These are phyloP conservation scores for Zaprionus capensis DNA, from an alignment of 1,140 invertebrate species.

Conservation along the genomic window DNA sequence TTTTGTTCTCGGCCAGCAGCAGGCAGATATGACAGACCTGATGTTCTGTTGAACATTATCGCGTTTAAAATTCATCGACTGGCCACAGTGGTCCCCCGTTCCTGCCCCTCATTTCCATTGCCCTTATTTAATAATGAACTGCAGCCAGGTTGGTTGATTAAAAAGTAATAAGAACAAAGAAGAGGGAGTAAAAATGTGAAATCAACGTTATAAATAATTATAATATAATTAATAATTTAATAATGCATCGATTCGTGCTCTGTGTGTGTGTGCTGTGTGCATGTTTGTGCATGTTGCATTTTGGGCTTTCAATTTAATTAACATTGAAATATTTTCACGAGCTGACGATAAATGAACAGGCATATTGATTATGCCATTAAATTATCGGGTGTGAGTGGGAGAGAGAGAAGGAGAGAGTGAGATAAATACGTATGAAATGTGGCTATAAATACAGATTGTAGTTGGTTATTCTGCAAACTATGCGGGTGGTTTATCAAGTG, in stretches of 20 bases:
- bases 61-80: slow-evolving; percentile 68
- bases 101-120: slow-evolving; percentile 1
- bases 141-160: slow-evolving; percentile 62
- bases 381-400: neutral
- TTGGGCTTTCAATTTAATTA: slow-evolving; percentile 74
- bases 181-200: neutral
- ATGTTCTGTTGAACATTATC: slow-evolving; percentile 11
- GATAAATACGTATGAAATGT: neutral
- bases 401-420: neutral
- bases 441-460: neutral
- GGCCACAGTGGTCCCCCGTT: slow-evolving; percentile 16
- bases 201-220: slow-evolving; percentile 28
- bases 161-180: slow-evolving; percentile 30
- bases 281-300: slow-evolving; percentile 43
- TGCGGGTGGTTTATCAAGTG: neutral
- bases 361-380: slow-evolving; percentile 37
- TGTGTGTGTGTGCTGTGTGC: slow-evolving; percentile 23
- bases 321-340: slow-evolving; percentile 61
- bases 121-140: slow-evolving; percentile 69
- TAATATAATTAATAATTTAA: slow-evolving; percentile 78
- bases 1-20: slow-evolving; percentile 8
- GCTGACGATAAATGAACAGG: slow-evolving; percentile 39
- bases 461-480: neutral
- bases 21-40: neutral
- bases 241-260: slow-evolving; percentile 23